phyloP scores from a whole-genome alignment of 1,140 invertebrate species.

The Megathymus violae region DNA sequence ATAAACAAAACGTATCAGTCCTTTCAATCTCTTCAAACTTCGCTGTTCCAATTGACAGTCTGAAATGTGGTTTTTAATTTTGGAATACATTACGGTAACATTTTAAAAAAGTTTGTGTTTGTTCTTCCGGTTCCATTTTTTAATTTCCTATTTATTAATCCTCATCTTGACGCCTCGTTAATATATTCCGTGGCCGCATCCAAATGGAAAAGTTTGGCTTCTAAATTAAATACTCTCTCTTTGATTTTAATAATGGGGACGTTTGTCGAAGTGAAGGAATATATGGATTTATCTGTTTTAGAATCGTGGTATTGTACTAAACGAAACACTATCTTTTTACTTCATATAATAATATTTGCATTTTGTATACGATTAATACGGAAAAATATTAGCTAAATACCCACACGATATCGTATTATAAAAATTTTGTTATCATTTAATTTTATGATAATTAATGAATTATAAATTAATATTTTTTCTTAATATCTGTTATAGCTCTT shows the following conservation, averaged over 20 bases:
- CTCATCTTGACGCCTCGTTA: constrained; percentile 54
- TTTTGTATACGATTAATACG: no score
- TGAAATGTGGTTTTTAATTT: constrained; percentile 55
- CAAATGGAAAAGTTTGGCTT: constrained; percentile 66
- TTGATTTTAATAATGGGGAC: constrained; percentile 55
- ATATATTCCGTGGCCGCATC: constrained; percentile 55
- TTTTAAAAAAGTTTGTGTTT: constrained; percentile 69
- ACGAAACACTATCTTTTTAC: no score
- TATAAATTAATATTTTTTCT: no score
- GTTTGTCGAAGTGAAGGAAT: constrained; percentile 9
- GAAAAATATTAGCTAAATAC: no score
- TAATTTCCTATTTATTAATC: constrained; percentile 67
- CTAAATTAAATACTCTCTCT: constrained; percentile 40
- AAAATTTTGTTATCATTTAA: no score
- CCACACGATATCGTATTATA: no score
- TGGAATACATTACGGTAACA: constrained; percentile 68
- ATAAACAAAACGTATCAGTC: constrained; percentile 6
- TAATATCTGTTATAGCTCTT: no score
- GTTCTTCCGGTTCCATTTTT: constrained; percentile 50
- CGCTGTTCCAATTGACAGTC: constrained; percentile 50
- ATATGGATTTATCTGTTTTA: neutral
- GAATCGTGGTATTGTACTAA: no score
- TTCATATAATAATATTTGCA: no score
- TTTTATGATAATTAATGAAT: no score
- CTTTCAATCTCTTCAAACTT: constrained; percentile 37